phyloP scores from a whole-genome alignment of 1,140 invertebrate genomes.

The Vanessa atalanta region DNA sequence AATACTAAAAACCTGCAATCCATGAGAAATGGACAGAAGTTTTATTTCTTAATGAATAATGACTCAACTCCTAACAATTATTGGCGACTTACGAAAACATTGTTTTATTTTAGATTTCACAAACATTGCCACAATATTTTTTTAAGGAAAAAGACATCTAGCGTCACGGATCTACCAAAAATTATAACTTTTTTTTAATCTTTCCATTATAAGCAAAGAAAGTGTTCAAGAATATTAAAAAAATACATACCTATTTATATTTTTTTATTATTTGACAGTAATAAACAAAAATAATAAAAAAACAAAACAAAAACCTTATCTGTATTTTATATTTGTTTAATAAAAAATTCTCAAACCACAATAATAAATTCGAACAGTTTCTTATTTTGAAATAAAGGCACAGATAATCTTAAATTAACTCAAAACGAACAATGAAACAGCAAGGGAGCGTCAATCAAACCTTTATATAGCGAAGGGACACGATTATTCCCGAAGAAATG shows the following conservation, averaged over 20 bases:
- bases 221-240: no score
- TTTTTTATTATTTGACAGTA: no score
- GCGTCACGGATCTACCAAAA: no score
- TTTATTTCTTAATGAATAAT: not conserved
- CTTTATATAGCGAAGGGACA: slow-evolving; percentile 3
- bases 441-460: slow-evolving; percentile 22
- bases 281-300: no score
- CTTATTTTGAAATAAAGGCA: not conserved
- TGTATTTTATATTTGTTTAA: no score
- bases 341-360: not conserved
- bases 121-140: not conserved
- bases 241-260: no score
- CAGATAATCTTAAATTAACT: slow-evolving; percentile 5
- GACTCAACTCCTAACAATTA: not conserved
- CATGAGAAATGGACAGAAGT: not conserved
- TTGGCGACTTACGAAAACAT: slow-evolving; percentile 1
- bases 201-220: no score
- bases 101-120: not conserved
- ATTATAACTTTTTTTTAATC: no score
- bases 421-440: slow-evolving; percentile 2
- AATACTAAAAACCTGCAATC: not conserved
- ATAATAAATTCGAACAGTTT: not conserved
- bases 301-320: no score
- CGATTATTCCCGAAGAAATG: slow-evolving; percentile 9
- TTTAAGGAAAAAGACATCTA: no score